phyloP scores from a whole-genome alignment of 2,113 vertebrate species.

The Marmota monax region DNA sequence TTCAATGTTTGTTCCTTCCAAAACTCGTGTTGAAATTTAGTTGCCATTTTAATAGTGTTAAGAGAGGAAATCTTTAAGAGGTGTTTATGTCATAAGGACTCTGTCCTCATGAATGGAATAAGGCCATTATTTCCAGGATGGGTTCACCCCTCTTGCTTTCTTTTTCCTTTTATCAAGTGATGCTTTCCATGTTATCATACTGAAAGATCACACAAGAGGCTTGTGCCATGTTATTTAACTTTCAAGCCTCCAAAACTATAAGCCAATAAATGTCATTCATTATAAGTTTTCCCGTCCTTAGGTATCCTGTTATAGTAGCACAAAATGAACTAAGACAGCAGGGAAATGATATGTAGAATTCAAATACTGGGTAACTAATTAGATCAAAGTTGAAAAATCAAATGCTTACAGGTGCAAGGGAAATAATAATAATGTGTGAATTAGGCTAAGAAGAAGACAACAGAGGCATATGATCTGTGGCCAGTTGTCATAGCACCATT shows the following conservation, averaged over 20 bases:
- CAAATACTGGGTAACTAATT: background rate
- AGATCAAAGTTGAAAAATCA: constrained; percentile 29
- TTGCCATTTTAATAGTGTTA: background rate
- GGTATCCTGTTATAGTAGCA: background rate
- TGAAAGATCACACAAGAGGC: background rate
- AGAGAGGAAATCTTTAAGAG: background rate
- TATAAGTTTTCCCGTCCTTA: background rate
- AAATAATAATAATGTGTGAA: background rate
- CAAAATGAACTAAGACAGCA: background rate
- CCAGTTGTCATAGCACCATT: background rate
- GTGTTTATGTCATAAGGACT: background rate
- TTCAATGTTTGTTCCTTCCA: background rate
- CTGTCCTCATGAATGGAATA: background rate
- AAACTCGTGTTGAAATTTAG: background rate
- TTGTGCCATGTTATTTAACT: background rate
- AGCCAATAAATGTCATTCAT: background rate
- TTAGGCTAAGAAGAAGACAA: background rate
- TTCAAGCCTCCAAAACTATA: background rate
- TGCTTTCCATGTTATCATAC: background rate
- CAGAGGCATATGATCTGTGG: background rate
- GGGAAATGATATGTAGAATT: background rate
- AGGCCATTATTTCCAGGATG: background rate
- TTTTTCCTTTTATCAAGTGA: background rate
- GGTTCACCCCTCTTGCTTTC: background rate
- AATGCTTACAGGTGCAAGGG: background rate